Base-by-base conservation (phyloP, 2,888 invertebrate species). In the Papilio protenor region DNA sequence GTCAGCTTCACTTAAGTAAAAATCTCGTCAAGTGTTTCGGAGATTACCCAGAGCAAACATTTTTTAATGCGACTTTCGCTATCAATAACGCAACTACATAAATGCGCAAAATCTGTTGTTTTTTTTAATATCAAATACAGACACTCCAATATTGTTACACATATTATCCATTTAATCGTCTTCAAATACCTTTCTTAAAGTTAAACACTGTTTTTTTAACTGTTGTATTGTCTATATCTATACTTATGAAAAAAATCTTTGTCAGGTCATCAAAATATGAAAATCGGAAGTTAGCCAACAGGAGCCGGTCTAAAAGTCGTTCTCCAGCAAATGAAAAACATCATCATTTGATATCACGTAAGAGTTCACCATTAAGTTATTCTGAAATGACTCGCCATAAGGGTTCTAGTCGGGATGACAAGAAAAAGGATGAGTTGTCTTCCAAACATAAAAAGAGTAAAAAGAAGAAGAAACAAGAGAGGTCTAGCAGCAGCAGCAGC, bases 261-360 rank as follows among this genome's bases (percentile, higher is more conserved):
- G 1, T 14, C 77, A 94, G 93, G 94, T 93, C 93, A 14, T 90
- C 94, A 23, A 88, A 87, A 80, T 81, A 86, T 23, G 87, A 88
- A 81, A 80, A 89, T 10, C 83, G 81, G 69, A 87, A 84, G 79
- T 86, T 23, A 23, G 2, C 23, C 11, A 21, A 85, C 66, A 83
- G 83, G 11, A 87, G 88, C 5, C 82, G 81, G 16, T 88, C 90
- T 8, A 83, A 84, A 55, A 88, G 89, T 79, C 84, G 83, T 72
- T 88, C 90, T 11, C 16, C 85, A 2, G 90, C 90, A 75, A 85
- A 79, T 52, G 82, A 82, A 33, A 85, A 83, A 16, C 85, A 86
- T 23, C 84, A 84, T 10, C 57, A 80, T n/a, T 84, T 82, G 70
- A 86, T 81, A 77, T 82, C 81, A 33, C 84, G 89, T 27, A 85